Percentiles rank a stretch among this genome's conserved stretches.
phyloP scores from a whole-genome alignment of 1,140 invertebrate species.

The Schlechtendalia chinensis region DNA sequence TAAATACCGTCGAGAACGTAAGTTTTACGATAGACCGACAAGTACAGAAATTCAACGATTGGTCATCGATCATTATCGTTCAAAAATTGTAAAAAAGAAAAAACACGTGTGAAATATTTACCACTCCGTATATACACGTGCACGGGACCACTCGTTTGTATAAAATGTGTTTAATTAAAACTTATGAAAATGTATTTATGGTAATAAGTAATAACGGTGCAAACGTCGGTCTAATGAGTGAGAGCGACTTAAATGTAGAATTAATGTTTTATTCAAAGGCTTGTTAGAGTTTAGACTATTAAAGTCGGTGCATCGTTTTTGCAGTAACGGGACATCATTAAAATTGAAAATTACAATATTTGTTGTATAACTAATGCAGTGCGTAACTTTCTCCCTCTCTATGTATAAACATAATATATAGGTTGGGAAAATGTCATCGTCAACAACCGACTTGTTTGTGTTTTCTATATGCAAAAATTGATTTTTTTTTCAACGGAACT shows the following conservation, averaged over 20 bases:
- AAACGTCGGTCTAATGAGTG: conserved; percentile 25
- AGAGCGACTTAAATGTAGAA: conserved; percentile 34
- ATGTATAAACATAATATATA: too few species aligned
- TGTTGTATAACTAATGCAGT: conserved; percentile 38
- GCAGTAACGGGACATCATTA: conserved; percentile 22
- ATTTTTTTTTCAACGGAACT: not conserved
- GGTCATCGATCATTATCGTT: too few species aligned
- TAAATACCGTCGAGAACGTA: too few species aligned
- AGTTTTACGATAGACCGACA: too few species aligned
- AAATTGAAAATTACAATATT: conserved; percentile 47
- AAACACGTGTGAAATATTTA: too few species aligned
- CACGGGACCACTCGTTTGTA: not conserved
- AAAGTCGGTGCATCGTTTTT: conserved; percentile 37
- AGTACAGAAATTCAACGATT: too few species aligned
- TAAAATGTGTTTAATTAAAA: conserved; percentile 48
- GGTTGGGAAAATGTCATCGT: conserved; percentile 10
- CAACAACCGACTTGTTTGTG: conserved; percentile 17
- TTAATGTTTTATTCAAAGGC: conserved; percentile 48
- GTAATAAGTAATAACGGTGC: conserved; percentile 45
- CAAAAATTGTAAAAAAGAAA: too few species aligned
- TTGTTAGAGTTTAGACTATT: conserved; percentile 42
- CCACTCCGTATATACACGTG: not conserved
- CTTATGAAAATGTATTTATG: conserved; percentile 50
- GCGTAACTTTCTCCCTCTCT: too few species aligned
- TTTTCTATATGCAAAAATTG: not conserved